phyloP scores from a whole-genome alignment of 2,888 invertebrate species.

The Smittia aterrima region DNA sequence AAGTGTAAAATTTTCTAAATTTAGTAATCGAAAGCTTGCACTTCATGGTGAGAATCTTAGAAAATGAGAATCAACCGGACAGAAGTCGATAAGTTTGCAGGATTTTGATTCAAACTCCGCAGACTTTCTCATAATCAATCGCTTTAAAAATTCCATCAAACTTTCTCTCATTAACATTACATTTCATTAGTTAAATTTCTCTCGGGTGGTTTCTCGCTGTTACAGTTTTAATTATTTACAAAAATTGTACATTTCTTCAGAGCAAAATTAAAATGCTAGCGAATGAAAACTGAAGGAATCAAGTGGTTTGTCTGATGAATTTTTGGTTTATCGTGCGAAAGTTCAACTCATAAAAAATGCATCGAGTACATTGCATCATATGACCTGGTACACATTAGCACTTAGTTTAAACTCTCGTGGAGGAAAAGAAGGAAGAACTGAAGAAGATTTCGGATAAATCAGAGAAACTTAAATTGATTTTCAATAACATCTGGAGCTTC shows the following conservation, averaged over 20 bases:
- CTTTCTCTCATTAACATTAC: too few relatives aligned
- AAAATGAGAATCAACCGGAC: too few relatives aligned
- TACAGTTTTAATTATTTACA: not conserved
- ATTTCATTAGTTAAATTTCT: conserved; percentile 1
- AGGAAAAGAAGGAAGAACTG: not conserved
- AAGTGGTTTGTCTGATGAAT: not conserved
- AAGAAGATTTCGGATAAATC: too few relatives aligned
- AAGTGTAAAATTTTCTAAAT: too few relatives aligned
- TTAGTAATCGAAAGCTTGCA: too few relatives aligned
- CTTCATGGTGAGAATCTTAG: too few relatives aligned
- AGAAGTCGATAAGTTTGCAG: too few relatives aligned
- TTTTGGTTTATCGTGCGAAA: not conserved
- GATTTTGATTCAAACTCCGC: too few relatives aligned
- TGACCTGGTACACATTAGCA: conserved; percentile 22
- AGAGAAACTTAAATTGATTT: too few relatives aligned
- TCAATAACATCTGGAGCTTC: too few relatives aligned
- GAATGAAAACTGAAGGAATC: not conserved
- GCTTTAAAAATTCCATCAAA: too few relatives aligned
- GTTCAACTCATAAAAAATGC: not conserved
- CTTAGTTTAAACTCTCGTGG: not conserved
- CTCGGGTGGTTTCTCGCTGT: not conserved
- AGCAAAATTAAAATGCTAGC: not conserved
- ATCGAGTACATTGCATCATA: not conserved
- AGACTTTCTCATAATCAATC: too few relatives aligned
- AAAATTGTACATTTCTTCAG: not conserved